These are phyloP conservation scores for Lumbricus terrestris DNA, from an alignment of 2,888 invertebrate species.

Conservation along the genomic window DNA sequence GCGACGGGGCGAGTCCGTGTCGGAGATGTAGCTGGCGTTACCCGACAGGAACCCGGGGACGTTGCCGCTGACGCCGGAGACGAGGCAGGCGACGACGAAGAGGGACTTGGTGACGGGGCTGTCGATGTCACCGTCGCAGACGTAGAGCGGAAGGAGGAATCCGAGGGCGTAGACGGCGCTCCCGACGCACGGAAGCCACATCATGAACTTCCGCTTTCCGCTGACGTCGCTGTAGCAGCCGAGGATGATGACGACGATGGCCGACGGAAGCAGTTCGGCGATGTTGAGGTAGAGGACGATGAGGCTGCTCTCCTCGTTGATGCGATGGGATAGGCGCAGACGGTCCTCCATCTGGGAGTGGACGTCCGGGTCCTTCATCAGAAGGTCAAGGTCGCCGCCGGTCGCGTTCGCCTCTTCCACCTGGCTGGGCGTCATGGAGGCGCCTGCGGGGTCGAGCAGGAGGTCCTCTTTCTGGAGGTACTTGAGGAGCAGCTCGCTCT, in stretches of 20 bases:
- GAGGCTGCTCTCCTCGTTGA: constrained; percentile 40
- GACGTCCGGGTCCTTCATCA: neutral
- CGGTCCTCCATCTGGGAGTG: neutral
- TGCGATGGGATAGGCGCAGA: constrained; percentile 21
- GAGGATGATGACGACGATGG: constrained; percentile 48
- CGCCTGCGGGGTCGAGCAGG: neutral
- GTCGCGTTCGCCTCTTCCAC: no score
- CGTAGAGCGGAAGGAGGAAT: constrained; percentile 40
- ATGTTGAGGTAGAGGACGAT: constrained; percentile 48
- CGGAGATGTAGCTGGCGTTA: constrained; percentile 42
- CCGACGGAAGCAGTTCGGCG: constrained; percentile 52
- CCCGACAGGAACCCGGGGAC: constrained; percentile 42
- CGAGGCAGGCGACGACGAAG: constrained; percentile 36
- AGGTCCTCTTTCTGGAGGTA: neutral
- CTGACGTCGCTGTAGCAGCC: constrained; percentile 56
- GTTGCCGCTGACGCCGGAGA: constrained; percentile 38
- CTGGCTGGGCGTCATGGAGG: neutral
- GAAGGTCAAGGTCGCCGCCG: neutral
- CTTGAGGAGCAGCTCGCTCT: neutral
- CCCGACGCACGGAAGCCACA: constrained; percentile 56
- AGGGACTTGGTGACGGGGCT: constrained; percentile 34
- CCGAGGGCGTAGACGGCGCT: constrained; percentile 49
- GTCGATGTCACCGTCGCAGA: constrained; percentile 34
- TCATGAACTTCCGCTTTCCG: constrained; percentile 51
- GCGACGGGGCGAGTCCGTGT: constrained; percentile 39